Evolutionary conservation across 2,113 vertebrate species (phyloP).

Genomic region (Nettapus auritus): DNA sequence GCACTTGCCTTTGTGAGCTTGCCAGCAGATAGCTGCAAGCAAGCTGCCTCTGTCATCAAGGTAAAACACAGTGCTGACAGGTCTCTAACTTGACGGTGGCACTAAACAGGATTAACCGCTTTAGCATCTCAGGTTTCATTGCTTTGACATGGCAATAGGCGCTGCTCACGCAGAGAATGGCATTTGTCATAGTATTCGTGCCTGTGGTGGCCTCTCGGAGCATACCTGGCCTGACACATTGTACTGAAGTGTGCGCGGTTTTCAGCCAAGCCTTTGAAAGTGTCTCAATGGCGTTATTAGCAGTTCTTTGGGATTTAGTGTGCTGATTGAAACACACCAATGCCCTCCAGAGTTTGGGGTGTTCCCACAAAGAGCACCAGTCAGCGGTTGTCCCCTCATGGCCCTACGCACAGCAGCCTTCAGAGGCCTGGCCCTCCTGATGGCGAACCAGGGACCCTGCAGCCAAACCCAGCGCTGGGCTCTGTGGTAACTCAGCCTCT

Average conservation of each 20-base stretch:
- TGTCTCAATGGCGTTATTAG: neutral
- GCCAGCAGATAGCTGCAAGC: neutral
- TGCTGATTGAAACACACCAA: neutral
- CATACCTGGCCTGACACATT: neutral
- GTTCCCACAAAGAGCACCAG: neutral
- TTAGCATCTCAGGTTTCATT: constrained; percentile 43
- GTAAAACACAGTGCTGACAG: constrained; percentile 9
- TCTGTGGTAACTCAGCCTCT: neutral
- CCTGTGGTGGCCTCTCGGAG: neutral
- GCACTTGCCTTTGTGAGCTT: neutral
- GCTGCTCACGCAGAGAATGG: neutral
- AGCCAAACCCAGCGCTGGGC: neutral
- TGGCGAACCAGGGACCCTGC: too few species aligned
- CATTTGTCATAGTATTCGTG: constrained; percentile 19
- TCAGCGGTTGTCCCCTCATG: neutral
- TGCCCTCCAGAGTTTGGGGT: neutral
- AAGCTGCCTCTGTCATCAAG: constrained; percentile 22
- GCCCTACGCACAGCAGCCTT: neutral
- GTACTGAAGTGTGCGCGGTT: neutral
- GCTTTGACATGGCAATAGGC: constrained; percentile 18
- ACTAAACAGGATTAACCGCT: constrained; percentile 39
- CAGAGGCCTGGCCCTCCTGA: too few species aligned
- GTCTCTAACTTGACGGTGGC: neutral
- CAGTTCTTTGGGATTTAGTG: neutral
- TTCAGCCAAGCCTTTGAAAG: neutral